Conservation (phyloP, 2,113 vertebrate genomes). For the Narcine bancroftii region DNA sequence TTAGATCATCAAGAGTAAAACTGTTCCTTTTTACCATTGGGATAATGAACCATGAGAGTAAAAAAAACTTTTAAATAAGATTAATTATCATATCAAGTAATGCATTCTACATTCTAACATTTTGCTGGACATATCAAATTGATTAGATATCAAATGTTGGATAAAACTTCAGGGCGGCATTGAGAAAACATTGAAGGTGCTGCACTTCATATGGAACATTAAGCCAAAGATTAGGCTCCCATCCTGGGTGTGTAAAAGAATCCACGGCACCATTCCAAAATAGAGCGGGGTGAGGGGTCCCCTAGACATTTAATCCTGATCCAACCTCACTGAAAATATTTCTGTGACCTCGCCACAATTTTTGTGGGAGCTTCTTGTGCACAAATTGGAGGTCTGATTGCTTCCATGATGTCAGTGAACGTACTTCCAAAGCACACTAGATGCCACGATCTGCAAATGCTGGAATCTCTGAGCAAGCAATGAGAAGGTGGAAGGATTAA, state of each 20-base stretch:
- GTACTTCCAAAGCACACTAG: too few species aligned
- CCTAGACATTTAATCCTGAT: background rate
- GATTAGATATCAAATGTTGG: background rate
- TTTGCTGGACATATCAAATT: background rate
- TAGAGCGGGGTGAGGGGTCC: background rate
- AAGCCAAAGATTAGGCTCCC: too few species aligned
- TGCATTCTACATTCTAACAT: background rate
- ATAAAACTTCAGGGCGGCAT: background rate
- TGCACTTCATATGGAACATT: background rate
- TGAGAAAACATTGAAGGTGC: background rate
- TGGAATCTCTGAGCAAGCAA: too few species aligned
- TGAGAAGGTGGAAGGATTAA: too few species aligned
- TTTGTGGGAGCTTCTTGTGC: too few species aligned
- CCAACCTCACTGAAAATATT: too few species aligned
- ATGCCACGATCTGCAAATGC: too few species aligned
- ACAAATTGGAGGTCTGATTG: too few species aligned
- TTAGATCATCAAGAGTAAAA: background rate
- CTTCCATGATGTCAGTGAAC: too few species aligned
- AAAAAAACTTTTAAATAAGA: background rate
- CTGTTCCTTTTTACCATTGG: background rate
- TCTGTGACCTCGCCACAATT: too few species aligned
- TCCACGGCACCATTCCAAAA: background rate
- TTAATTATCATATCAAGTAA: constrained; percentile 1
- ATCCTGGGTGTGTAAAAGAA: background rate
- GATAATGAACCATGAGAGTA: constrained; percentile 2